Conservation (phyloP, 2,113 vertebrate genomes). For the Tyrannus savana region DNA sequence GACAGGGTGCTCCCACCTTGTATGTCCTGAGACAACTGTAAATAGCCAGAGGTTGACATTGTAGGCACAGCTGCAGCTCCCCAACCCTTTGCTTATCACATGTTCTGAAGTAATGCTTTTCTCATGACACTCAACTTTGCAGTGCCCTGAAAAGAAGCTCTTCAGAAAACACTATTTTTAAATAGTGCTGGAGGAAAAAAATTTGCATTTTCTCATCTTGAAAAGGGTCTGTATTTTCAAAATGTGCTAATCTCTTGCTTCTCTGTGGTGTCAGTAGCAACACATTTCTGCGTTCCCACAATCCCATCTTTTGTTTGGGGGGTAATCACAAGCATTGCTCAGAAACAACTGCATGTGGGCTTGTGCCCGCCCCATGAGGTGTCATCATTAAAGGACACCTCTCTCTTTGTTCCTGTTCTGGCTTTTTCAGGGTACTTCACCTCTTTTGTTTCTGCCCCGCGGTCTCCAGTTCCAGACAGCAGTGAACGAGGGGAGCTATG, state of each 20-base stretch:
- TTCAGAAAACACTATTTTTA: neutral
- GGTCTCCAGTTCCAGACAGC: rapidly evolving
- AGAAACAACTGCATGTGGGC: neutral
- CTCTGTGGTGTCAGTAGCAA: neutral
- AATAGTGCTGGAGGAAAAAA: neutral
- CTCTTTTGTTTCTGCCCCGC: neutral
- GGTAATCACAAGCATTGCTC: neutral
- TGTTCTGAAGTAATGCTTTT: neutral
- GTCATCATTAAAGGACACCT: neutral
- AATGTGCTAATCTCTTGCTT: neutral
- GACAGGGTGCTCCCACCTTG: neutral
- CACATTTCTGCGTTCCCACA: neutral
- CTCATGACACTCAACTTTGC: neutral
- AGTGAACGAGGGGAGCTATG: neutral
- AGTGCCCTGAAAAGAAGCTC: neutral
- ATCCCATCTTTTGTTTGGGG: neutral
- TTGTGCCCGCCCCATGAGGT: rapidly evolving
- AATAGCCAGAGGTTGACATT: neutral
- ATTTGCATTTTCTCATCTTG: neutral
- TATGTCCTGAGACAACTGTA: neutral
- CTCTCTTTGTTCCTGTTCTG: neutral
- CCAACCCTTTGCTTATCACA: neutral
- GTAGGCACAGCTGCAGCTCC: neutral
- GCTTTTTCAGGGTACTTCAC: neutral
- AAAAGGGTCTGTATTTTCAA: neutral